Evolutionary conservation across 2,888 invertebrate genomes (phyloP).

Genomic region (Petrolisthes manimaculis): DNA sequence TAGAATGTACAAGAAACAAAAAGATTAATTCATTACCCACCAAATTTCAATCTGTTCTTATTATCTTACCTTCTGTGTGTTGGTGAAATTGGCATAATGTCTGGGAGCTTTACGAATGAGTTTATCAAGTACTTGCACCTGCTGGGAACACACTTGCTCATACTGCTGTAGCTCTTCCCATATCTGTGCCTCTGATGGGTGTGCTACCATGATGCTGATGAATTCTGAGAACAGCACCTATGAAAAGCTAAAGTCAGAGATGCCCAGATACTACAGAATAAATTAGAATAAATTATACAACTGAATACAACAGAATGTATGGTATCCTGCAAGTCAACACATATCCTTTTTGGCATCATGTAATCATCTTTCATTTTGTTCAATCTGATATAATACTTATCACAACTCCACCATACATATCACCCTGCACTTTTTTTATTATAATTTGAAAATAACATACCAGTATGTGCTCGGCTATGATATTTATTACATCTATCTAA

Average conservation of each 20-base stretch:
- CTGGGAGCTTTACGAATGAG: slow-evolving; percentile 61
- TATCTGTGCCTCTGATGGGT: slow-evolving; percentile 61
- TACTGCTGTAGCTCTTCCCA: slow-evolving; percentile 66
- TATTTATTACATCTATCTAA: too few species aligned
- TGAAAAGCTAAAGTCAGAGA: not conserved
- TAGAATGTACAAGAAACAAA: not conserved
- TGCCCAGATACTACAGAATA: too few species aligned
- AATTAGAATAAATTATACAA: too few species aligned
- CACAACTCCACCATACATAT: too few species aligned
- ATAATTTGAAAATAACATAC: too few species aligned
- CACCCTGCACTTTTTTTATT: too few species aligned
- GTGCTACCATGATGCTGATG: slow-evolving; percentile 56
- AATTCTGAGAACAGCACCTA: slow-evolving; percentile 64
- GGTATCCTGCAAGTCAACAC: too few species aligned
- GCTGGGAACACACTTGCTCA: slow-evolving; percentile 51
- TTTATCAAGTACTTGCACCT: slow-evolving; percentile 53
- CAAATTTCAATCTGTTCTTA: not conserved
- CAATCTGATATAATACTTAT: too few species aligned
- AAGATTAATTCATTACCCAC: not conserved
- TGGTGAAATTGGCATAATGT: slow-evolving; percentile 53
- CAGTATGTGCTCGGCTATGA: too few species aligned
- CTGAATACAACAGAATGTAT: too few species aligned
- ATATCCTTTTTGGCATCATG: too few species aligned
- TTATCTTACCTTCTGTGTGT: slow-evolving; percentile 54
- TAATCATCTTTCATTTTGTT: too few species aligned